These are phyloP conservation scores for Aphis craccivora DNA, from an alignment of 1,140 invertebrate species.

Conservation along the genomic window DNA sequence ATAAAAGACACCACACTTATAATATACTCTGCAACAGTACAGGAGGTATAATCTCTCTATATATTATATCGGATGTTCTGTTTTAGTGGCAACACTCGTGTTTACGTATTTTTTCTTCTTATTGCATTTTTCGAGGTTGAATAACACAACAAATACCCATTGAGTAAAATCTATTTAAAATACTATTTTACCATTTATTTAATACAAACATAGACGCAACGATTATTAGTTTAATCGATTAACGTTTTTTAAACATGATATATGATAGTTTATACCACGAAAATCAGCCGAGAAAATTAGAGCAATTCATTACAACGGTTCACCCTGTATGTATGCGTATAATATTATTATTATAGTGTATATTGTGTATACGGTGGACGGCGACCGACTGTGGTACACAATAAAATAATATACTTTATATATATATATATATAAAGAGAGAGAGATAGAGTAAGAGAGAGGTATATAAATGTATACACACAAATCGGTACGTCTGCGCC, in stretches of 20 bases:
- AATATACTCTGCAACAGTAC: not conserved
- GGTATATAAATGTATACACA: not conserved
- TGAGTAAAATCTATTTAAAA: too few relatives aligned
- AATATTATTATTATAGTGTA: not conserved
- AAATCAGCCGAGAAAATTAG: not conserved
- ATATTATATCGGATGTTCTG: not conserved
- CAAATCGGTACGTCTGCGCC: not conserved
- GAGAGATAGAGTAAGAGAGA: not conserved
- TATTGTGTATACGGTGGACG: constrained; percentile 29
- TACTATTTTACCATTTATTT: too few relatives aligned
- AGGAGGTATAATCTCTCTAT: not conserved
- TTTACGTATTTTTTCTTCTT: not conserved
- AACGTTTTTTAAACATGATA: not conserved
- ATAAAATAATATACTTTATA: not conserved
- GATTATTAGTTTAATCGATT: not conserved
- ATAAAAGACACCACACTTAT: not conserved
- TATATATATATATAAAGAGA: not conserved
- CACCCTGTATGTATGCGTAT: not conserved
- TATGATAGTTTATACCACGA: not conserved
- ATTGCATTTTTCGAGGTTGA: not conserved
- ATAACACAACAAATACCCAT: not conserved
- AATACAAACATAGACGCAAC: not conserved
- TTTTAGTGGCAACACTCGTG: not conserved
- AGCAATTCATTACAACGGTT: not conserved
- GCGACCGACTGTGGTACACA: not conserved